phyloP scores from a whole-genome alignment of 2,113 vertebrate genomes.

The Ceratotherium simum region DNA sequence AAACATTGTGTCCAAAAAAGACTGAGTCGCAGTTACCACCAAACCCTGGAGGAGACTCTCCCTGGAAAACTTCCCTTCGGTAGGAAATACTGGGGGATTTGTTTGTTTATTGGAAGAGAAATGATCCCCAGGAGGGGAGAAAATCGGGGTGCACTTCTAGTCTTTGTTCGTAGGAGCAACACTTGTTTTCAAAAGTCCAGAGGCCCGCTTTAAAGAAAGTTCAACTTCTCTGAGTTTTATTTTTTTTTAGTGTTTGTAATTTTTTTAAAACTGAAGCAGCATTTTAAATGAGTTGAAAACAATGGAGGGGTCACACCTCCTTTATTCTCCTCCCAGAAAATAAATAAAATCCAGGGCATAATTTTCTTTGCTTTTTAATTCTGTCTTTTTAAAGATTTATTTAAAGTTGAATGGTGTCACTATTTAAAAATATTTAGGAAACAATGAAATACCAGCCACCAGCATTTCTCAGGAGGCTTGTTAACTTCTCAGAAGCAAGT shows the following conservation, averaged over 20 bases:
- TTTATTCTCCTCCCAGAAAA: constrained; percentile 25
- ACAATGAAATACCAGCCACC: constrained; percentile 88
- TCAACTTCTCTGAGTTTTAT: constrained; percentile 69
- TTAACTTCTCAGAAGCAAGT: constrained; percentile 89
- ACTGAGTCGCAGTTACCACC: constrained; percentile 94
- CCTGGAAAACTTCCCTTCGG: constrained; percentile 91
- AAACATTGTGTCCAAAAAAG: constrained; percentile 92
- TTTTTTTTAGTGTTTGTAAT: background rate
- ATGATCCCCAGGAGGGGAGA: constrained; percentile 71
- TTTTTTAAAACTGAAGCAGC: background rate
- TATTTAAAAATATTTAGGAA: constrained; percentile 89
- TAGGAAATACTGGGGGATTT: constrained; percentile 86
- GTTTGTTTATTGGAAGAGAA: constrained; percentile 77
- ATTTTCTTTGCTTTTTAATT: constrained; percentile 69
- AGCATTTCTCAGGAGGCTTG: constrained; percentile 88
- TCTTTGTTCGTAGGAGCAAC: constrained; percentile 86
- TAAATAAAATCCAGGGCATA: constrained; percentile 52
- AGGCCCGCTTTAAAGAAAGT: constrained; percentile 78
- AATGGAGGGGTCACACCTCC: constrained; percentile 55
- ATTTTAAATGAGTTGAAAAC: constrained; percentile 74
- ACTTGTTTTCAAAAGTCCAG: constrained; percentile 79
- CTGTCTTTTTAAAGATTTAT: constrained; percentile 77
- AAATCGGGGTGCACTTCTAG: constrained; percentile 83
- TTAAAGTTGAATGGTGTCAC: constrained; percentile 85
- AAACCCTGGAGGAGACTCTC: constrained; percentile 86